These are phyloP conservation scores for Lagria hirta DNA, from an alignment of 2,888 invertebrate species.

Conservation along the genomic window DNA sequence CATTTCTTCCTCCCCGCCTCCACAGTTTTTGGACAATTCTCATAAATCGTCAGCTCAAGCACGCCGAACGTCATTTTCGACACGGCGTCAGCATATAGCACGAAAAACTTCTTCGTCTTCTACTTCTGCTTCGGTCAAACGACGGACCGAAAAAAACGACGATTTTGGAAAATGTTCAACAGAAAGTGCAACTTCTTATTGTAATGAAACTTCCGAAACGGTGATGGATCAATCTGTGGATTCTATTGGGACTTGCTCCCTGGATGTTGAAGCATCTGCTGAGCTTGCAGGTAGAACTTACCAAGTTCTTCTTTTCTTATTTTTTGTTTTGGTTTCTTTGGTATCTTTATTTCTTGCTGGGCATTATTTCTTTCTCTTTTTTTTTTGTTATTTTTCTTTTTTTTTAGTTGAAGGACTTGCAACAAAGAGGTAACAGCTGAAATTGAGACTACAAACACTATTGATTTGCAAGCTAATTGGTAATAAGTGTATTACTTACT, in stretches of 20 bases:
- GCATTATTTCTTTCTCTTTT: too few relatives aligned
- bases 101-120: conserved; percentile 51
- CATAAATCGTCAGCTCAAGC: conserved; percentile 31
- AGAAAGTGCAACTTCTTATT: conserved; percentile 2
- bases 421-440: too few relatives aligned
- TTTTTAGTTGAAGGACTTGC: too few relatives aligned
- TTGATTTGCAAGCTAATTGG: too few relatives aligned
- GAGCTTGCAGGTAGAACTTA: conserved; percentile 74
- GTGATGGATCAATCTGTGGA: conserved; percentile 77
- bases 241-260: conserved; percentile 83
- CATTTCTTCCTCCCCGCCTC: conserved; percentile 17
- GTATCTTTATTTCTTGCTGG: too few relatives aligned
- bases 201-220: conserved; percentile 42
- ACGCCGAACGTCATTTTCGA: conserved; percentile 29
- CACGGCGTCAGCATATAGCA: conserved; percentile 48
- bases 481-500: too few relatives aligned
- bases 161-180: conserved; percentile 15
- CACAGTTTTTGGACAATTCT: conserved; percentile 45
- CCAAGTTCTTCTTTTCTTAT: too few relatives aligned
- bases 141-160: conserved; percentile 10
- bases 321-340: too few relatives aligned
- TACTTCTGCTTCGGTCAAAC: conserved; percentile 4
- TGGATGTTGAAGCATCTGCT: conserved; percentile 78
- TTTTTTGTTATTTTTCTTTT: too few relatives aligned
- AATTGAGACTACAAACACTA: too few relatives aligned